These are phyloP conservation scores for Lordiphosa andalusiaca DNA, from an alignment of 2,888 invertebrate genomes.

Conservation along the genomic window DNA sequence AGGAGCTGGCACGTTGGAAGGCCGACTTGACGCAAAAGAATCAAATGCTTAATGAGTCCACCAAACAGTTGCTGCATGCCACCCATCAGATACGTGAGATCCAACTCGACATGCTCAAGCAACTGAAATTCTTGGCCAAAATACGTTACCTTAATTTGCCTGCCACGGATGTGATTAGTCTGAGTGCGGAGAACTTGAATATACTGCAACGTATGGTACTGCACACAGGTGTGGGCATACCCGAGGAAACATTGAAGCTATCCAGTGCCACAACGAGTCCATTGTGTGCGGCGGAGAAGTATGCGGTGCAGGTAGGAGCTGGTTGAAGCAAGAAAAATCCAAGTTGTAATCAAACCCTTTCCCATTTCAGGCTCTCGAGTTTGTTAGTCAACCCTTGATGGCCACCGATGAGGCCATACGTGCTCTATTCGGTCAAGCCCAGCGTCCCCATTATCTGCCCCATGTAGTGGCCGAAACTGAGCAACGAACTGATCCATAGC, in stretches of 20 bases:
- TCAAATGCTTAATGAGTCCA: constrained; percentile 77
- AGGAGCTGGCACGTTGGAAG: constrained; percentile 94
- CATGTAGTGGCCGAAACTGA: not conserved
- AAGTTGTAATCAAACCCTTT: not conserved
- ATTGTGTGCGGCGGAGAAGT: constrained; percentile 78
- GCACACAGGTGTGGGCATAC: constrained; percentile 80
- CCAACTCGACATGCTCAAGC: constrained; percentile 78
- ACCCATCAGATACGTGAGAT: constrained; percentile 80
- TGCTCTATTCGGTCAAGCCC: constrained; percentile 78
- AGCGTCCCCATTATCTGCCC: constrained; percentile 57
- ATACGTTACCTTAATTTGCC: constrained; percentile 78
- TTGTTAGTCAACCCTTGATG: constrained; percentile 77
- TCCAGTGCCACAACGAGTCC: constrained; percentile 73
- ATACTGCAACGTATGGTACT: constrained; percentile 80
- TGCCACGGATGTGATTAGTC: constrained; percentile 77
- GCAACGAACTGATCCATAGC: constrained; percentile 14
- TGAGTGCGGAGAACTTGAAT: constrained; percentile 79
- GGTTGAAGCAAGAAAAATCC: not conserved
- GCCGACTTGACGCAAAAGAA: constrained; percentile 85
- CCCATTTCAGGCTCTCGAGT: constrained; percentile 68
- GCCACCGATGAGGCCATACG: constrained; percentile 79
- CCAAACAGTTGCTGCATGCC: constrained; percentile 75
- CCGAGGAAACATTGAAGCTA: constrained; percentile 73
- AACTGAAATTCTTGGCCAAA: constrained; percentile 79
- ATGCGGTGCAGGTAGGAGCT: constrained; percentile 71